These are phyloP conservation scores for Matsumyia berberina DNA, from an alignment of 2,888 invertebrate genomes.

Conservation along the genomic window DNA sequence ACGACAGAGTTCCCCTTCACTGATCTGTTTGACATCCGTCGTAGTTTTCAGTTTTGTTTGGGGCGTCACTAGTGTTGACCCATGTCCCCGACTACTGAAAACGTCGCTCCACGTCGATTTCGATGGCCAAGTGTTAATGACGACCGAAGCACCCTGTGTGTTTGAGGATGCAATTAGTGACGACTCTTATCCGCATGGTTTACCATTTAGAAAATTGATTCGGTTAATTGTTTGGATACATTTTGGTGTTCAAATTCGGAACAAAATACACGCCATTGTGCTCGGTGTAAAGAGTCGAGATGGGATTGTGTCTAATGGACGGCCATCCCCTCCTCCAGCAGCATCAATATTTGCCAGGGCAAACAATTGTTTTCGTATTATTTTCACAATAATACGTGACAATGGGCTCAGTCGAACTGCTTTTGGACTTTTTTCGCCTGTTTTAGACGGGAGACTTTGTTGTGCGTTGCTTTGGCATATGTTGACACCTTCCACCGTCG, in stretches of 20 bases:
- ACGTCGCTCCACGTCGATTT: conserved; percentile 16
- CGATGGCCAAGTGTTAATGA: conserved; percentile 59
- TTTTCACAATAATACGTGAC: conserved; percentile 73
- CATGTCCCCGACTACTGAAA: conserved; percentile 19
- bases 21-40: conserved; percentile 4
- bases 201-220: conserved; percentile 80
- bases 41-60: conserved; percentile 51
- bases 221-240: conserved; percentile 78
- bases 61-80: conserved; percentile 66
- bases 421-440: conserved; percentile 49
- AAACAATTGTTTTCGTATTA: conserved; percentile 59
- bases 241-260: conserved; percentile 59
- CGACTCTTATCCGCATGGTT: conserved; percentile 78
- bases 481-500: conserved; percentile 64
- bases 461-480: conserved; percentile 54
- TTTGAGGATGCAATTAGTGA: conserved; percentile 73
- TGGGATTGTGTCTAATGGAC: not conserved
- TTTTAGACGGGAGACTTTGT: conserved; percentile 57
- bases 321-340: not conserved
- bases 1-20: not conserved
- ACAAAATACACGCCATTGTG: conserved; percentile 69
- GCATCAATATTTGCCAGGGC: conserved; percentile 53
- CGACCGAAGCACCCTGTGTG: conserved; percentile 55
- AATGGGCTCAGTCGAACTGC: conserved; percentile 42
- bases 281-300: conserved; percentile 54